Evolutionary conservation across 2,113 vertebrate species (phyloP).

Genomic region (Chionodraco myersi): DNA sequence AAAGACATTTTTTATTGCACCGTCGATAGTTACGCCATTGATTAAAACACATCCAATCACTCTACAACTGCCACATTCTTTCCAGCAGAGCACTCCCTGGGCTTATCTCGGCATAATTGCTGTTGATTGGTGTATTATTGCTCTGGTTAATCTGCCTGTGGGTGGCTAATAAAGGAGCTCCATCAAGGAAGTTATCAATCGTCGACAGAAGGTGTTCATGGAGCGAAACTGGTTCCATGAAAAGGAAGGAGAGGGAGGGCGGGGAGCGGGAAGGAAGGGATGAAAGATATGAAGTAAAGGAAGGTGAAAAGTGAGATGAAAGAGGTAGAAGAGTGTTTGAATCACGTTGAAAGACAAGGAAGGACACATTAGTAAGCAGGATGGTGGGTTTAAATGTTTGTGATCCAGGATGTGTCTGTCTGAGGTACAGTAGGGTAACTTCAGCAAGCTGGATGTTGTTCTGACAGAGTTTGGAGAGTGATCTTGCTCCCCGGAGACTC

Average conservation of each 20-base stretch:
- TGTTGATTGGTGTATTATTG: constrained; percentile 81
- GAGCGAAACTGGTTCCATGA: constrained; percentile 41
- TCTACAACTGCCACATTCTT: constrained; percentile 47
- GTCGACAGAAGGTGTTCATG: constrained; percentile 66
- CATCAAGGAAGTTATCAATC: constrained; percentile 76
- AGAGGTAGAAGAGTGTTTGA: constrained; percentile 26
- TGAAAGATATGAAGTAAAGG: not conserved
- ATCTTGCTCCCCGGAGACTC: constrained; percentile 47
- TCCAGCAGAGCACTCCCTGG: constrained; percentile 67
- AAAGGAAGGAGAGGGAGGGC: constrained; percentile 22
- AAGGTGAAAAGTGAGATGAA: constrained; percentile 31
- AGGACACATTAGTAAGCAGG: constrained; percentile 25
- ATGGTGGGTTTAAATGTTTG: constrained; percentile 14
- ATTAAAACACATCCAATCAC: constrained; percentile 46
- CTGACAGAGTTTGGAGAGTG: constrained; percentile 55
- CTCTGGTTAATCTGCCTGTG: constrained; percentile 76
- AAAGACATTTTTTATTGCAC: no score
- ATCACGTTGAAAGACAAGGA: constrained; percentile 34
- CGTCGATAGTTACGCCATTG: no score
- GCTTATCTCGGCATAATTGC: constrained; percentile 78
- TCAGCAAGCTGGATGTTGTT: constrained; percentile 61
- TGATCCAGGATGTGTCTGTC: not conserved
- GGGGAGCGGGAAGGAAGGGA: not conserved
- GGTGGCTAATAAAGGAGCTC: constrained; percentile 78
- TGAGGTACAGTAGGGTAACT: constrained; percentile 35